Base-by-base conservation (phyloP, 2,797 vertebrate species). In the Synanceia verrucosa region DNA sequence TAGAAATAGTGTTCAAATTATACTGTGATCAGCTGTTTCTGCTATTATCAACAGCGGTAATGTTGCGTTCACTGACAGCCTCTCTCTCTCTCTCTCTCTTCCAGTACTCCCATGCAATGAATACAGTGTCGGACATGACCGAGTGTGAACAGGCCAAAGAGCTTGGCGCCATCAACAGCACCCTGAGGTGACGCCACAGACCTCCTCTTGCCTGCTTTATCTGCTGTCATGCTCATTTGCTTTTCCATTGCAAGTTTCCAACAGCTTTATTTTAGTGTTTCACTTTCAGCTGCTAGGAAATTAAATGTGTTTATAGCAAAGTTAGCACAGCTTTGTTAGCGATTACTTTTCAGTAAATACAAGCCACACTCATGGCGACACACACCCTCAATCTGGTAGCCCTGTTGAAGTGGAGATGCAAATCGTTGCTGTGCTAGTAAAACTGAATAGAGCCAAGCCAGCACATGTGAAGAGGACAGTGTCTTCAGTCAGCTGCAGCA, bases 81-180 rank as follows among this genome's bases (percentile, higher is more conserved):
- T 18, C 24, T 36, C 31, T 36, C 21, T 43, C 18, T 8, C 33
- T 34, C 14, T 34, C 36, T 36, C 6, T 59, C 13, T 62, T 53
- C 2, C 80, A 99, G 97, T 97, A 96, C 74, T 95, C 94, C 46
- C 94, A 94, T 83, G 93, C 79, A 0, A 88, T 90, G 24, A 95
- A 95, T 55, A 80, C 82, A 2, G 88, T 93, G 51, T 88, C 89
- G 46, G 96, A 96, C 59, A 43, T 96, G 53, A 88, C 93, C 9
- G 96, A 96, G 46, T 99, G 97, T 85, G 96, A 98, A 67, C 96
- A 98, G 91, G 96, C 94, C 56, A 93, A 95, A 73, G 96, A 97
- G 57, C 94, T 99, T 82, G 97, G 97, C 29, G 97, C 97, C 65
- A 91, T 99, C 84, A 98, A 99, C 92, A 97, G 93, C 93, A 98